These are phyloP conservation scores for Torymus auratus DNA, from an alignment of 2,888 invertebrate genomes.

Conservation along the genomic window DNA sequence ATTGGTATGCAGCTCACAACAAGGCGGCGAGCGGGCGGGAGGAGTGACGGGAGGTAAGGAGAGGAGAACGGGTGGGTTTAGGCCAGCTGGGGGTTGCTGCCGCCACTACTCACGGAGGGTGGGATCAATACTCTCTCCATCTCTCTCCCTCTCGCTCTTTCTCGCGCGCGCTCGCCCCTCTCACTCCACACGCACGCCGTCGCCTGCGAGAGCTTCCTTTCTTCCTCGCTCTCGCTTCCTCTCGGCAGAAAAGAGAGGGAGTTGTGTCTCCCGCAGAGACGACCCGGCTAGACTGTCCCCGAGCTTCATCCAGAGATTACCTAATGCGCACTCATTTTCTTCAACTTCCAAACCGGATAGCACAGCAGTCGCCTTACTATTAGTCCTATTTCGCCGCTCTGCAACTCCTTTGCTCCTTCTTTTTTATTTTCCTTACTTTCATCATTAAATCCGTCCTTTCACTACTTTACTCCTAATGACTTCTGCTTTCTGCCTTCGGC, in stretches of 20 bases:
- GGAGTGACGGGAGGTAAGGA: conserved; percentile 47
- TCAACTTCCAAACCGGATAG: conserved; percentile 37
- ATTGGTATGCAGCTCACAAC: conserved; percentile 82
- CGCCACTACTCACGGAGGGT: conserved; percentile 67
- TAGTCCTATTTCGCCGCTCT: conserved; percentile 17
- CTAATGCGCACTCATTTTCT: conserved; percentile 45
- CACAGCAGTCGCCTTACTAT: neutral
- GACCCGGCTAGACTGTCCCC: conserved; percentile 71
- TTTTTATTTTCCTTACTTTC: neutral
- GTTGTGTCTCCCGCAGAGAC: neutral
- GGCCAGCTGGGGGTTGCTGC: conserved; percentile 74
- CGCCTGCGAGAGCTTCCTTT: neutral
- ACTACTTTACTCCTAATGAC: conserved; percentile 12
- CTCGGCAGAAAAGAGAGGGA: neutral
- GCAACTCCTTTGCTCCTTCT: conserved; percentile 2
- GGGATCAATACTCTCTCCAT: conserved; percentile 75
- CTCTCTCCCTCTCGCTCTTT: conserved; percentile 50
- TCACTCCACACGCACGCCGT: conserved; percentile 51
- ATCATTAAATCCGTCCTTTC: conserved; percentile 26
- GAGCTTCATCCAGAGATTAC: conserved; percentile 51
- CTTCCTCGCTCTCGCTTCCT: conserved; percentile 2
- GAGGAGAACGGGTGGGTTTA: conserved; percentile 76
- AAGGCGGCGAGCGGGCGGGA: conserved; percentile 75
- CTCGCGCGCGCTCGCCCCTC: conserved; percentile 49
- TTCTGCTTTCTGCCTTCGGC: neutral